Percentiles rank a stretch among this genome's conserved stretches.
These are phyloP conservation scores for Albula glossodonta DNA, from an alignment of 2,113 vertebrate genomes.

Conservation along the genomic window DNA sequence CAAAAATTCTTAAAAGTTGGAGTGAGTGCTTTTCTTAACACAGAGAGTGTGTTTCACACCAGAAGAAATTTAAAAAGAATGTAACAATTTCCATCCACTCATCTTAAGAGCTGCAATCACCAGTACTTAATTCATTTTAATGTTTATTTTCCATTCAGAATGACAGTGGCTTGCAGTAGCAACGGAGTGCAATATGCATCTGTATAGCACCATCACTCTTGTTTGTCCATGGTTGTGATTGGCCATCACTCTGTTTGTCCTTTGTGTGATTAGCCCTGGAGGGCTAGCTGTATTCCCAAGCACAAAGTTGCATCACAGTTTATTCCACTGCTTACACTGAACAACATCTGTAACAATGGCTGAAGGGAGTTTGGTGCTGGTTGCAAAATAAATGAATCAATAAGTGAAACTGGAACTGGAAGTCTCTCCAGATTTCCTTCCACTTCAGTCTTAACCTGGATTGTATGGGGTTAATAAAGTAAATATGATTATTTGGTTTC, in stretches of 20 bases:
- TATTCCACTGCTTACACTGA: slow-evolving; percentile 44
- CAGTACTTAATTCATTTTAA: not conserved
- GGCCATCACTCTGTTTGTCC: too few species aligned
- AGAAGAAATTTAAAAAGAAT: not conserved
- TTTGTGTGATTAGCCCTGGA: not conserved
- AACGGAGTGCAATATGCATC: not conserved
- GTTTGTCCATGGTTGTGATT: too few species aligned
- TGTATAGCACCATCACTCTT: not conserved
- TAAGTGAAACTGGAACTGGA: slow-evolving; percentile 28
- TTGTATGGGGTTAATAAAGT: slow-evolving; percentile 37
- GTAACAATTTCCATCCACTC: not conserved
- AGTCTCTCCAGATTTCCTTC: slow-evolving; percentile 27
- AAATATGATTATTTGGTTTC: slow-evolving; percentile 30
- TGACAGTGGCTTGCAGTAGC: not conserved
- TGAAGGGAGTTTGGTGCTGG: slow-evolving; percentile 55
- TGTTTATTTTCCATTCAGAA: not conserved
- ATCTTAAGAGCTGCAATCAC: not conserved
- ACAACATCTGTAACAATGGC: slow-evolving; percentile 41
- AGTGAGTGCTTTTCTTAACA: not conserved
- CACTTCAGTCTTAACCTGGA: slow-evolving; percentile 39
- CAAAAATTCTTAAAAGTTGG: not conserved
- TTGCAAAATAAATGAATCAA: slow-evolving; percentile 31
- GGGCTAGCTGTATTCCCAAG: slow-evolving; percentile 33
- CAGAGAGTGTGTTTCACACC: not conserved
- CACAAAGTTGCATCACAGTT: slow-evolving; percentile 52